Evolutionary conservation across 2,113 vertebrate species (phyloP).

Genomic region (Pipra filicauda): DNA sequence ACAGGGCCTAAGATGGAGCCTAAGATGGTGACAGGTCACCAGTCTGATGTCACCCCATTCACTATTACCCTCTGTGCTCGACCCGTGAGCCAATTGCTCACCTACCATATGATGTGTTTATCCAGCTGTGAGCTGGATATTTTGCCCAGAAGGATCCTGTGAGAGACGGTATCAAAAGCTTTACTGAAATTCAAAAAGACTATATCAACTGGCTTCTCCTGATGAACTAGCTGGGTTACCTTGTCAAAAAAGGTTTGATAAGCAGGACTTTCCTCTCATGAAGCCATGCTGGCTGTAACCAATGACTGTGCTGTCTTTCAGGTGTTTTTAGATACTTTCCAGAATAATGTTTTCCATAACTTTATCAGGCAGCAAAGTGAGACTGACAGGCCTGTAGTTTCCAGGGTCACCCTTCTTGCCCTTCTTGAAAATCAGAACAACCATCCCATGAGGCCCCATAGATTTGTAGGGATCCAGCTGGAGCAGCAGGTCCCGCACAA

Average conservation of each 20-base stretch:
- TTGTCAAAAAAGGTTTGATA: not conserved
- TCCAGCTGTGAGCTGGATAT: not conserved
- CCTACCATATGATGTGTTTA: not conserved
- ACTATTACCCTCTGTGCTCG: not conserved
- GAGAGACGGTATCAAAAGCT: not conserved
- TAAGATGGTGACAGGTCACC: not conserved
- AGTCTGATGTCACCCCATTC: not conserved
- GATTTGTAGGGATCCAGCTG: not conserved
- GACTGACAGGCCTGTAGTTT: not conserved
- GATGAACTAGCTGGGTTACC: not conserved
- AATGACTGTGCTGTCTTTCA: not conserved
- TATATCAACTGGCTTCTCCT: not conserved
- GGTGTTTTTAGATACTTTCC: not conserved
- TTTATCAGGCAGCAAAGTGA: not conserved
- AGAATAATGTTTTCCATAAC: not conserved
- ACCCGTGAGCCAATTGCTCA: not conserved
- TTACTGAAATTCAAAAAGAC: not conserved
- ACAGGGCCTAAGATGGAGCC: not conserved
- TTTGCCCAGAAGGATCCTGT: not conserved
- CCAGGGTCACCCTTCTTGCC: not conserved
- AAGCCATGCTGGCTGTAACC: not conserved
- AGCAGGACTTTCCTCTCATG: not conserved
- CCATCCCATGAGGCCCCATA: not conserved
- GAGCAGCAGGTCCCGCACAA: not conserved
- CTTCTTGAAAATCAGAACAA: not conserved